Evolutionary conservation across 2,797 vertebrate genomes (phyloP).

Genomic region (Fratercula arctica): DNA sequence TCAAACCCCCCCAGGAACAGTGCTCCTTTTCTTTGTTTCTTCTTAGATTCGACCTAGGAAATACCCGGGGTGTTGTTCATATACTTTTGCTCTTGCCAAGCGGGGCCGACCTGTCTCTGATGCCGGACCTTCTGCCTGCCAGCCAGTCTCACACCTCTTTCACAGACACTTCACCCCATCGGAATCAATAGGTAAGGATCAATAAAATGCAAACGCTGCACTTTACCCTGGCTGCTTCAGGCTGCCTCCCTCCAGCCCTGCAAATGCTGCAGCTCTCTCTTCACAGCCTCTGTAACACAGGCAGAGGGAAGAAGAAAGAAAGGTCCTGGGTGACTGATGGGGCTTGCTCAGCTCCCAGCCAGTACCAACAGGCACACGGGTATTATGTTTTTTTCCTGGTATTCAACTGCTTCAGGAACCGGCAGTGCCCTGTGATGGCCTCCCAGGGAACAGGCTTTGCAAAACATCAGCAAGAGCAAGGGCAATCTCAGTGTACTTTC

Average conservation of each 20-base stretch:
- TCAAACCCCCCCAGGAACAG: background rate
- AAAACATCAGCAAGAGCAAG: background rate
- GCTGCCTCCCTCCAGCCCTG: constrained; percentile 7
- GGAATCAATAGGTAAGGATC: constrained; percentile 74
- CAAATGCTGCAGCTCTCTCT: constrained; percentile 9
- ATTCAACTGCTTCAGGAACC: background rate
- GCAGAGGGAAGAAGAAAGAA: background rate
- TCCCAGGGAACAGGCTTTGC: background rate
- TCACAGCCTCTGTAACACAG: background rate
- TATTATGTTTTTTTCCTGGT: background rate
- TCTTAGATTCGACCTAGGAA: background rate
- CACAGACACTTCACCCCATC: constrained; percentile 61
- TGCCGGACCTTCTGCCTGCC: background rate
- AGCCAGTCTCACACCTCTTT: constrained; percentile 55
- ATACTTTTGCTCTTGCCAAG: constrained; percentile 14
- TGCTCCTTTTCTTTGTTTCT: background rate
- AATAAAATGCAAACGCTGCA: constrained; percentile 71
- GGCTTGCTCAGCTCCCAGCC: background rate
- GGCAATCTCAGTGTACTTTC: background rate
- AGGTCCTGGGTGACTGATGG: background rate
- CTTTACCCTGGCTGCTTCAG: constrained; percentile 56
- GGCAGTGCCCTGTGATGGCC: background rate
- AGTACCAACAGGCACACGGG: fast-evolving
- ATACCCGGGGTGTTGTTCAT: background rate
- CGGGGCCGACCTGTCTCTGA: background rate